These are phyloP conservation scores for Lichenostomus cassidix DNA, from an alignment of 2,113 vertebrate genomes.

Conservation along the genomic window DNA sequence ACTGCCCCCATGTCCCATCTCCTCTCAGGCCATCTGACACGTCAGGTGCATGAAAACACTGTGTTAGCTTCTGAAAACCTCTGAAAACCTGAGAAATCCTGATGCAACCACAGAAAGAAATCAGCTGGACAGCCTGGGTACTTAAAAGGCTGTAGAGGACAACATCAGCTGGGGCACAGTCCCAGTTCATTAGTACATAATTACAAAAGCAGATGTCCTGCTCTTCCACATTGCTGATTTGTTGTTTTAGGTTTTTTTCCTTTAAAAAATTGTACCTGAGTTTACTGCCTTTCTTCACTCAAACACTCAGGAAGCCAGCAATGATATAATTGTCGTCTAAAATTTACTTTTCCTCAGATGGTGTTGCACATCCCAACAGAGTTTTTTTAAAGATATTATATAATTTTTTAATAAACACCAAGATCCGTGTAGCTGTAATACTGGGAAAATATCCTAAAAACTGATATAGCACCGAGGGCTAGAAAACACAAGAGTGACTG, in stretches of 20 bases:
- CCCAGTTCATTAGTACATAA: not conserved
- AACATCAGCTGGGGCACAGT: not conserved
- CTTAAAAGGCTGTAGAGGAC: conserved; percentile 40
- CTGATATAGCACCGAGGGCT: not conserved
- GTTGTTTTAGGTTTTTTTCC: not conserved
- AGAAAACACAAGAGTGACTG: conserved; percentile 7
- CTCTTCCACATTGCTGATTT: not conserved
- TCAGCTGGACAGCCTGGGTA: not conserved
- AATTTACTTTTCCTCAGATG: conserved; percentile 33
- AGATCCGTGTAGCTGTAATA: not conserved
- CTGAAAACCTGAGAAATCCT: conserved; percentile 10
- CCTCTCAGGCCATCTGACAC: not conserved
- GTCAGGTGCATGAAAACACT: not conserved
- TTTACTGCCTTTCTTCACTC: conserved; percentile 35
- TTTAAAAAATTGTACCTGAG: not conserved
- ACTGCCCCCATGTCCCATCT: not conserved
- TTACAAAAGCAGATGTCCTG: conserved; percentile 58
- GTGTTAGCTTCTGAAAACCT: not conserved
- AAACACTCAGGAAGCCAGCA: conserved; percentile 27
- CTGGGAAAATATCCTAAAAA: not conserved
- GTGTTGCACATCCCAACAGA: not conserved
- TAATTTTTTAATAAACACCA: not conserved
- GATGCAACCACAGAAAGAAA: not conserved
- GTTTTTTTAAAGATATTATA: not conserved
- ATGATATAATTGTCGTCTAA: conserved; percentile 8